These are phyloP conservation scores for Pinctada fucata DNA, from an alignment of 2,888 invertebrate genomes.

Conservation along the genomic window DNA sequence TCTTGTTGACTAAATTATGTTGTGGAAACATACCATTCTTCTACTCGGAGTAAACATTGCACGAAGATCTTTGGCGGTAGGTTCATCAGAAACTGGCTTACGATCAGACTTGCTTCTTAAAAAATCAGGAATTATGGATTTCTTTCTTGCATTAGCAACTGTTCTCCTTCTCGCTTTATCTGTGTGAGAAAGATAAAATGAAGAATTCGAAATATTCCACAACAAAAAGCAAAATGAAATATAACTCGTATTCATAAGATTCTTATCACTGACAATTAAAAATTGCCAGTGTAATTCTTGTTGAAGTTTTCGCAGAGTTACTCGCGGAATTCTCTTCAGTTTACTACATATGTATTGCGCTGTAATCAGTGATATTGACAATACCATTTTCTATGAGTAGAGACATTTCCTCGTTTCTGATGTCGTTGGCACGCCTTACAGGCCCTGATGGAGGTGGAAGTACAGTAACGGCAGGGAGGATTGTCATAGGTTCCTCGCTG, in stretches of 20 bases:
- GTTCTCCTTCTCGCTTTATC: constrained; percentile 15
- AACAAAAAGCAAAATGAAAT: no score
- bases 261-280: no score
- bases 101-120: constrained; percentile 39
- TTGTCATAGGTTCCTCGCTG: constrained; percentile 3
- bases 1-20: no score
- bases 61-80: constrained; percentile 55
- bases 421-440: no score
- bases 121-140: constrained; percentile 49
- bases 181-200: constrained; percentile 1
- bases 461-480: constrained; percentile 24
- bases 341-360: no score
- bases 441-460: background rate
- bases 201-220: background rate
- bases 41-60: constrained; percentile 53
- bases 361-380: no score
- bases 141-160: constrained; percentile 30
- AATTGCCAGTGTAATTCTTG: no score
- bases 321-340: no score
- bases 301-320: no score
- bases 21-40: constrained; percentile 43
- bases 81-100: constrained; percentile 44
- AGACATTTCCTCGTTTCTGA: no score
- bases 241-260: no score
- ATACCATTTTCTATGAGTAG: no score